A percentile compares a stretch with the other conserved stretches of the same genome.
phyloP scores from a whole-genome alignment of 2,113 vertebrate species.

The Centropus unirufus region DNA sequence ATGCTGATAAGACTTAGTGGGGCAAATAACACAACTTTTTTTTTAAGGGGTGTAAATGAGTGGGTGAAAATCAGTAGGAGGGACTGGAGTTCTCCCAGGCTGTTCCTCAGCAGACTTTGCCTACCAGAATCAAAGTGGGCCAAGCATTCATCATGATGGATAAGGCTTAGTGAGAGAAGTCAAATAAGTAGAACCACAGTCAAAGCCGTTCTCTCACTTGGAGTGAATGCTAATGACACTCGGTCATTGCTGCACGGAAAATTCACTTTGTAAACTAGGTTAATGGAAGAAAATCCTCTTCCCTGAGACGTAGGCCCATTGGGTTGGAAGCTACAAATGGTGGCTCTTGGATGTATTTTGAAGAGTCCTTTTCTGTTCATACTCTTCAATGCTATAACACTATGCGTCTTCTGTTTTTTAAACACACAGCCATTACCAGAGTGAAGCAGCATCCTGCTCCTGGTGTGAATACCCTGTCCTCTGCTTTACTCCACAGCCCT shows the following conservation, averaged over 20 bases:
- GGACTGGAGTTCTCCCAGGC: not conserved
- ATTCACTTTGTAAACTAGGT: constrained; percentile 25
- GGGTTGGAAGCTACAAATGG: not conserved
- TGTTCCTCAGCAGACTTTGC: not conserved
- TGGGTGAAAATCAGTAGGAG: not conserved
- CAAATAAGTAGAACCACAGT: constrained; percentile 43
- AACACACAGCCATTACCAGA: not conserved
- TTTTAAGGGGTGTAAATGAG: not conserved
- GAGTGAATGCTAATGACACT: constrained; percentile 57
- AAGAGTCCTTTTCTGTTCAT: not conserved
- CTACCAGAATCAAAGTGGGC: constrained; percentile 27
- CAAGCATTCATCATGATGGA: constrained; percentile 41
- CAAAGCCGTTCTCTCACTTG: constrained; percentile 40
- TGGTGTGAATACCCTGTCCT: not conserved
- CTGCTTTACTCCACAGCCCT: not conserved
- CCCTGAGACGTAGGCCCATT: not conserved
- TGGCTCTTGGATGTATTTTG: not conserved
- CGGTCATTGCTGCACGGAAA: not conserved
- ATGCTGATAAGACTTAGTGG: not conserved
- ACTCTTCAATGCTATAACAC: not conserved
- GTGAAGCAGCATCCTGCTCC: not conserved
- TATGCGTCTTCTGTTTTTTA: not conserved
- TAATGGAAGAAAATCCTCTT: constrained; percentile 26
- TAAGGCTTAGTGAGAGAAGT: constrained; percentile 51
- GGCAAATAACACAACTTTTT: not conserved